Base-by-base conservation (phyloP, 1,140 invertebrate genomes). In the Atopsyche davidsoni region DNA sequence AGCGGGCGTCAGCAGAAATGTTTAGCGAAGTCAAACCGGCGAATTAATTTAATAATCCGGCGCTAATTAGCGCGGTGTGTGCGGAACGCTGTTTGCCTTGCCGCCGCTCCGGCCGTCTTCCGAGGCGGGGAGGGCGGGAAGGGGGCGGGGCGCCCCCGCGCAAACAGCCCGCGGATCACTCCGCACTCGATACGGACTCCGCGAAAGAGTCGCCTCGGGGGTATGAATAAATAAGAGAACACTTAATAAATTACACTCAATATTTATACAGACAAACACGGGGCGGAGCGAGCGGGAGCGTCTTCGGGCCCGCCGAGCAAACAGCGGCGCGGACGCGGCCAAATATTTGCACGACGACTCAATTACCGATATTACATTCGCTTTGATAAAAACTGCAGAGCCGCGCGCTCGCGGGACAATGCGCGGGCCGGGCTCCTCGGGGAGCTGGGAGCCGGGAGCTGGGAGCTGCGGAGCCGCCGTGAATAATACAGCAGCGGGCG, bases 341-440 rank as follows among this genome's bases (percentile, higher is more conserved):
- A 58, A 58, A 58, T 54, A 58, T 58, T 58, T 42, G 36, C 51
- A 48, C 44, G 42, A 32, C 44, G 51, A 47, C 51, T 41, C 56
- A 58, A 58, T 58, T 58, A 58, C 56, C 51, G 51, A 58, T 58
- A 58, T 58, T 58, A 58, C 56, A 58, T 58, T 54, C 51, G 51
- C 56, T 58, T 58, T 58, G 56, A 58, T 51, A 54, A 58, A 58
- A 58, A 57, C 50, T 16, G n/a, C 50, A 23, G 36, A 14, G 23
- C 35, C 32, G 18, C 47, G n/a, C 18, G 17, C 36, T 14, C 16
- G n/a, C 7, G n/a, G 17, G 7, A 7, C 34, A 36, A 4, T 4
- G 7, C 7, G 14, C 4, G 34, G 34, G 34, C 19, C 13, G 36
- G 2, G 10, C n/a, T 16, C 2, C 6, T 18, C 10, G 16, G n/a